These are phyloP conservation scores for Aphidius gifuensis DNA, from an alignment of 1,140 invertebrate species.

Conservation along the genomic window DNA sequence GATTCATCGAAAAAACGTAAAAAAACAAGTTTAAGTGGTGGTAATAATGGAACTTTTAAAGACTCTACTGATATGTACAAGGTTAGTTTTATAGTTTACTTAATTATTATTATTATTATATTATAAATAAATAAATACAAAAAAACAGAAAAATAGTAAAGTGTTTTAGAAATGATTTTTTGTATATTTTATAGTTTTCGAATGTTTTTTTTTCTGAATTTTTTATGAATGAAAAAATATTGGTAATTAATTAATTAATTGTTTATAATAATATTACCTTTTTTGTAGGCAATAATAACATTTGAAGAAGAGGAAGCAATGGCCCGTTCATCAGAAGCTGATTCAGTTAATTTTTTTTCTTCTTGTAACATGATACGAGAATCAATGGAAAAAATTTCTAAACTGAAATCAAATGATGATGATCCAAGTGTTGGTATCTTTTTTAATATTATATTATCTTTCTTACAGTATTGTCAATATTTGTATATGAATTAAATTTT, in stretches of 20 bases:
- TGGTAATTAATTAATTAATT: too few relatives aligned
- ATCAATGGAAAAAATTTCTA: constrained; percentile 63
- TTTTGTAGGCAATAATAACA: constrained; percentile 61
- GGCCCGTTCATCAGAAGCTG: constrained; percentile 62
- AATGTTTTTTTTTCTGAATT: neutral
- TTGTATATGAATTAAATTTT: neutral
- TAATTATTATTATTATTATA: neutral
- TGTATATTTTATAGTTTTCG: constrained; percentile 5
- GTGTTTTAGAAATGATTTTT: neutral
- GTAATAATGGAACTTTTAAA: constrained; percentile 24
- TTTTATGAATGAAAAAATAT: too few relatives aligned
- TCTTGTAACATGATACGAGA: constrained; percentile 67
- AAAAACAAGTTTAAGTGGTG: constrained; percentile 32
- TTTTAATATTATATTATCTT: constrained; percentile 27
- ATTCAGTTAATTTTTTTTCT: constrained; percentile 66
- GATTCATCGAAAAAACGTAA: constrained; percentile 40
- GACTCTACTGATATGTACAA: constrained; percentile 47
- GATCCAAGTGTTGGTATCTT: constrained; percentile 52
- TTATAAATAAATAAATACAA: neutral
- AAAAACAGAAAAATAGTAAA: neutral
- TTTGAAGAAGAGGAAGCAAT: constrained; percentile 74
- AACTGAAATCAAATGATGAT: constrained; percentile 60
- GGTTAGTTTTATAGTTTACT: constrained; percentile 30
- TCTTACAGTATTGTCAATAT: constrained; percentile 11
- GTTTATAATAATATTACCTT: constrained; percentile 8